phyloP scores from a whole-genome alignment of 2,113 vertebrate genomes.

The Ceyx margarethae region DNA sequence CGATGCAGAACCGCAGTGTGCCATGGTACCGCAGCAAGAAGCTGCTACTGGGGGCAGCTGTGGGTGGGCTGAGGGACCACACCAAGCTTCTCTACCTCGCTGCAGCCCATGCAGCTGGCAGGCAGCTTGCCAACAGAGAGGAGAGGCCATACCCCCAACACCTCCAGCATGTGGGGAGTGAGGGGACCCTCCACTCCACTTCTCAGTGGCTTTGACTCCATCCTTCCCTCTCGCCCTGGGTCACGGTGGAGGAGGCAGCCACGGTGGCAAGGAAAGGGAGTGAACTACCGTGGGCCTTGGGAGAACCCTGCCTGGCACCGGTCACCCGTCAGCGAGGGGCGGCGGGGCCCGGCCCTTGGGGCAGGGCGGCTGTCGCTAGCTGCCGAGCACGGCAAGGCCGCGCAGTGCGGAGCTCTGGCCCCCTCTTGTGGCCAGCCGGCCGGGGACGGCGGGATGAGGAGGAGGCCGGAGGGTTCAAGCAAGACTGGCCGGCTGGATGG shows the following conservation, averaged over 20 bases:
- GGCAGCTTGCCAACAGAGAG: neutral
- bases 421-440: neutral
- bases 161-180: accelerated
- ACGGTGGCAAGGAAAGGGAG: neutral
- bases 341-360: neutral
- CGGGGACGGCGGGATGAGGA: neutral
- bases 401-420: neutral
- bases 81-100: accelerated
- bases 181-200: neutral
- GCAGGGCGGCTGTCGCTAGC: neutral
- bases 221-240: neutral
- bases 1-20: accelerated
- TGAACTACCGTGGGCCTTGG: accelerated
- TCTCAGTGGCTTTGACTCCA: accelerated
- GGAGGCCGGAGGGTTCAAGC: neutral
- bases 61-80: accelerated
- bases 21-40: accelerated
- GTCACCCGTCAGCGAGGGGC: accelerated
- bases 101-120: neutral
- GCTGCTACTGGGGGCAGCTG: accelerated
- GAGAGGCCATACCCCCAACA: accelerated
- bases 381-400: neutral
- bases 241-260: neutral
- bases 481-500: neutral
- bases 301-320: neutral